These are phyloP conservation scores for Aythya baeri DNA, from an alignment of 2,113 vertebrate species.

Conservation along the genomic window DNA sequence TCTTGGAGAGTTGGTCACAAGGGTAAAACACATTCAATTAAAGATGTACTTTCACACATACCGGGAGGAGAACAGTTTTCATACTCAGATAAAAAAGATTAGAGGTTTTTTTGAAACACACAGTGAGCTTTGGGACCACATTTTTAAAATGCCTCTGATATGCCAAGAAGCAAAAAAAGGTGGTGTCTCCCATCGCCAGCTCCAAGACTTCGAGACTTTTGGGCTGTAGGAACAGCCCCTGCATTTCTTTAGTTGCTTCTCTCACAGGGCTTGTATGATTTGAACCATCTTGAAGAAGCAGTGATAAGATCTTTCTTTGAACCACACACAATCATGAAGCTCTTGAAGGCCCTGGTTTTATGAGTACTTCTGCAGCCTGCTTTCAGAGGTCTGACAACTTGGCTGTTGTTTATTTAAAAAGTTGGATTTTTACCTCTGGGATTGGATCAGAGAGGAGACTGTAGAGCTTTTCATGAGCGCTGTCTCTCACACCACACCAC, in stretches of 20 bases:
- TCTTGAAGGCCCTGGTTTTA: not conserved
- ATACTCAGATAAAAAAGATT: not conserved
- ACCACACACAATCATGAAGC: not conserved
- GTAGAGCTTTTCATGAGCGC: slow-evolving; percentile 97
- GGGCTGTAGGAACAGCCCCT: not conserved
- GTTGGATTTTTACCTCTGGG: slow-evolving; percentile 84
- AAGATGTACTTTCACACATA: not conserved
- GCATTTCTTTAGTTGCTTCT: not conserved
- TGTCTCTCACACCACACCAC: slow-evolving; percentile 97
- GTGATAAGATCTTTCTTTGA: not conserved
- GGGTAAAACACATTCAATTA: not conserved
- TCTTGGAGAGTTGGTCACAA: not conserved
- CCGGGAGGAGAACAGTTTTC: not conserved
- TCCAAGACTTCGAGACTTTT: not conserved
- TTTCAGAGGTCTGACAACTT: not conserved
- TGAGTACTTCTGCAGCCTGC: not conserved
- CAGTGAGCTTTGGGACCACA: not conserved
- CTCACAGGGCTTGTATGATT: not conserved
- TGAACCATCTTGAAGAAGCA: not conserved
- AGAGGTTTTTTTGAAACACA: not conserved
- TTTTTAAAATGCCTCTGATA: not conserved
- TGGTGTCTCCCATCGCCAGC: not conserved
- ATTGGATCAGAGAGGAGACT: slow-evolving; percentile 94
- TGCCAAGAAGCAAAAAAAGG: accelerated
- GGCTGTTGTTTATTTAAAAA: accelerated